These are phyloP conservation scores for Huso huso DNA, from an alignment of 2,797 vertebrate species.

Conservation along the genomic window DNA sequence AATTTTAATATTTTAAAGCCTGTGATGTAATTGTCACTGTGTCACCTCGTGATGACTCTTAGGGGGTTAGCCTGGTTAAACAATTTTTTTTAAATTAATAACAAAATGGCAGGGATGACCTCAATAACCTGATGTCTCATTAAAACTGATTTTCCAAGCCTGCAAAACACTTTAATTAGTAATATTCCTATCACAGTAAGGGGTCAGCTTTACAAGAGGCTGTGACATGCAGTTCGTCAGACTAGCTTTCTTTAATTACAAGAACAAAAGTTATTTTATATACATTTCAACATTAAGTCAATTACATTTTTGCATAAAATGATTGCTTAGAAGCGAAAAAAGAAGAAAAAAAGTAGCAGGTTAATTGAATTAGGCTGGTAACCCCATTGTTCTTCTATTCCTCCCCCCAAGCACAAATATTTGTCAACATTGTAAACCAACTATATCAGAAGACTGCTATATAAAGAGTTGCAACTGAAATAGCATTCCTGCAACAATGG, in stretches of 20 bases:
- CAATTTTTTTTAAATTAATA: slow-evolving; percentile 12
- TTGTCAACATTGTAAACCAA: too few relatives aligned
- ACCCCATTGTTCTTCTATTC: too few relatives aligned
- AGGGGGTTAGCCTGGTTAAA: neutral
- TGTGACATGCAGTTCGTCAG: slow-evolving; percentile 31
- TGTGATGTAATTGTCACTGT: too few relatives aligned
- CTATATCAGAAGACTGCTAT: too few relatives aligned
- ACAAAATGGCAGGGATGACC: slow-evolving; percentile 49
- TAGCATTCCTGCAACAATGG: too few relatives aligned
- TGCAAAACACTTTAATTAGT: slow-evolving; percentile 58
- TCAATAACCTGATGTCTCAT: slow-evolving; percentile 59
- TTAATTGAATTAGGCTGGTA: too few relatives aligned
- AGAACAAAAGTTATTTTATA: slow-evolving; percentile 33
- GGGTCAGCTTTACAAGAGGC: slow-evolving; percentile 39
- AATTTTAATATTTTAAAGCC: too few relatives aligned
- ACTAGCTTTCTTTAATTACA: slow-evolving; percentile 40
- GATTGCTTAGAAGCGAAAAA: neutral
- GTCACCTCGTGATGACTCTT: too few relatives aligned
- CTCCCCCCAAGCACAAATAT: too few relatives aligned
- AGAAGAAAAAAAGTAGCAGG: too few relatives aligned
- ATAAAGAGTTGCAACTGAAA: too few relatives aligned
- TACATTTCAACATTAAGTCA: slow-evolving; percentile 11
- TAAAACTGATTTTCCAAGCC: slow-evolving; percentile 56
- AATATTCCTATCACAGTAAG: slow-evolving; percentile 48
- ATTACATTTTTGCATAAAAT: too few relatives aligned